Conservation (phyloP, 2,113 vertebrate species). For the Labrus mixtus region DNA sequence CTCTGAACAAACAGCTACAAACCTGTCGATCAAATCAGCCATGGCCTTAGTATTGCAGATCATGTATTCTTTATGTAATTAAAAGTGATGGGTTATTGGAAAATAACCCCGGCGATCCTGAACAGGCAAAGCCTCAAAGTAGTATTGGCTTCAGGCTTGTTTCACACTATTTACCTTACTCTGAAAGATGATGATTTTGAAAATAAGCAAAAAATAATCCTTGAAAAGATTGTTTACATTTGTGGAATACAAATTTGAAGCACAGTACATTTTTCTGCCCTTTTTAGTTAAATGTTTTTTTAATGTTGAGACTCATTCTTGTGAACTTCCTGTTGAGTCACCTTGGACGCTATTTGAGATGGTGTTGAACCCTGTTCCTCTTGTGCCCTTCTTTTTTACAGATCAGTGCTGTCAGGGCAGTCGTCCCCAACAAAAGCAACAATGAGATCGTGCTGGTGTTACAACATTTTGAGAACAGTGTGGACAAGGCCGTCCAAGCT, state of each 20-base stretch:
- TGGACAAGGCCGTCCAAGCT: slow-evolving; percentile 94
- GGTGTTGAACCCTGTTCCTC: slow-evolving; percentile 12
- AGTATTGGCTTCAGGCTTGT: too few species aligned
- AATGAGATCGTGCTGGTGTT: slow-evolving; percentile 96
- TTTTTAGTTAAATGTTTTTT: neutral
- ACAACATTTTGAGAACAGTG: slow-evolving; percentile 96
- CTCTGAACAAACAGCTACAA: too few species aligned
- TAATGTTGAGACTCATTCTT: neutral
- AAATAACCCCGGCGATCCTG: too few species aligned
- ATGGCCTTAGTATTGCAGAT: too few species aligned
- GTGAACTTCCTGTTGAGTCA: neutral
- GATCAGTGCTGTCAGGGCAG: slow-evolving; percentile 92
- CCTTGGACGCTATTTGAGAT: neutral
- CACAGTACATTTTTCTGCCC: neutral
- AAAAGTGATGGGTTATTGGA: too few species aligned
- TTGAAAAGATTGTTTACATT: neutral
- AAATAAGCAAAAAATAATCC: too few species aligned
- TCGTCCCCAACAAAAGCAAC: slow-evolving; percentile 98
- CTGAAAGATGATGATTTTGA: neutral
- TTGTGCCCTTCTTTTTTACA: slow-evolving; percentile 53
- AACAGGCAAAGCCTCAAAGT: too few species aligned
- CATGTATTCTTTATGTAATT: too few species aligned
- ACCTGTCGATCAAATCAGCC: too few species aligned
- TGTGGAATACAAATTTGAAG: neutral
- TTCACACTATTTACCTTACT: neutral